These are phyloP conservation scores for Helarctos malayanus DNA, from an alignment of 2,797 vertebrate genomes.

Conservation along the genomic window DNA sequence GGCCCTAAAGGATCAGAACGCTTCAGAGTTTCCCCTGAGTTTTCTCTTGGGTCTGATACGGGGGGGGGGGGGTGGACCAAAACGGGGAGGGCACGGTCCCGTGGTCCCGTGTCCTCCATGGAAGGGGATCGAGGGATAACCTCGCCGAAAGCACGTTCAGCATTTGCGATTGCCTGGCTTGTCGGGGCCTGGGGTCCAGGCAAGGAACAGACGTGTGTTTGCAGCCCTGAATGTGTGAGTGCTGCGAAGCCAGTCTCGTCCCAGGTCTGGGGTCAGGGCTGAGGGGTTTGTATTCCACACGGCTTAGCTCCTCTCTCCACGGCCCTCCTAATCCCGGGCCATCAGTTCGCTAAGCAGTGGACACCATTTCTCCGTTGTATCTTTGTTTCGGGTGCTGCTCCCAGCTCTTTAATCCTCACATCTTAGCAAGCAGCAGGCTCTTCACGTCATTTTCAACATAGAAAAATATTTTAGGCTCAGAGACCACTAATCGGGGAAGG, in stretches of 20 bases:
- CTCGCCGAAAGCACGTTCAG: background rate
- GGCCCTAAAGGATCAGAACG: background rate
- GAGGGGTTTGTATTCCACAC: background rate
- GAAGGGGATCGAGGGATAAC: background rate
- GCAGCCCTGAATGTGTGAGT: background rate
- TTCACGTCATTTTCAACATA: slow-evolving; percentile 18
- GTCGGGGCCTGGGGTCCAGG: background rate
- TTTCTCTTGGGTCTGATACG: background rate
- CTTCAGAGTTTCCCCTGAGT: slow-evolving; percentile 8
- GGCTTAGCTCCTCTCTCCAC: background rate
- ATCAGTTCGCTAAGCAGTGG: background rate
- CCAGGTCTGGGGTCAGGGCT: background rate
- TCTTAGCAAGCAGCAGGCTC: background rate
- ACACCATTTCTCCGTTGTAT: background rate
- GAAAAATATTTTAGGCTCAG: slow-evolving; percentile 35
- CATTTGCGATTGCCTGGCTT: background rate
- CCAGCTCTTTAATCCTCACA: background rate
- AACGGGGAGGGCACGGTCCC: background rate
- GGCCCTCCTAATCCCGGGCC: background rate
- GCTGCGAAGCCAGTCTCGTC: background rate
- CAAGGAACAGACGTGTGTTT: background rate
- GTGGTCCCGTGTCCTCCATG: background rate
- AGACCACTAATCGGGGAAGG: background rate
- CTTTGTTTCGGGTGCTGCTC: background rate
- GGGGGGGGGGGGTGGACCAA: background rate